Base-by-base conservation (phyloP, 1,140 invertebrate genomes). In the Atta cephalotes region DNA sequence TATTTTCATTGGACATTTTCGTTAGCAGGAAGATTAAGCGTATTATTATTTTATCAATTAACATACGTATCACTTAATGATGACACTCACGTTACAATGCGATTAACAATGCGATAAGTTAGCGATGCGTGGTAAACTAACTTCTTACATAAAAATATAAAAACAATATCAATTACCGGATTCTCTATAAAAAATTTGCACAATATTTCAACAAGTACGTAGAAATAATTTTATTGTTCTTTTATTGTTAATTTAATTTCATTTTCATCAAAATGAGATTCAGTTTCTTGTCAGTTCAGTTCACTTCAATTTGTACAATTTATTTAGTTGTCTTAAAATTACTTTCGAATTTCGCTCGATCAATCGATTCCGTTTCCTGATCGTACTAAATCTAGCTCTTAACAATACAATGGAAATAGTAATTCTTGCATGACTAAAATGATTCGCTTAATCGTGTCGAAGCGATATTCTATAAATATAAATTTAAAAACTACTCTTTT, bases 171-270 rank as follows among this genome's bases (percentile, higher is more conserved):
- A 14, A 53, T 78, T 14, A 31, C 16, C 25, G 14, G 25, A 53
- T 45, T 56, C 35, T 45, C 5, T 25, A 51, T 51, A 79, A 79
- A 79, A 35, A 66, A 82, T 62, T 21, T 74, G 51, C 28, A 21
- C 76, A 49, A 71, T 72, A 87, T 16, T 39, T 51, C 65, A 89
- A 87, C 51, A 84, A 87, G 68, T 72, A 21, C 4, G 16, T 82
- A 77, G n/a, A 14, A 60, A 86, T 71, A 72, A 60, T 39, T 62
- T 25, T 80, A 35, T 12, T 68, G 9, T 49, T 49, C 5, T 21
- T 21, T 21, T 21, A 21, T 21, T 45, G 9, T 2, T 68, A n/a
- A 49, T 21, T 56, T n/a, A 6, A 49, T 10, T 16, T 78, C 7
- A 28, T 31, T 35, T 35, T 39, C 28, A 60, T 60, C 7, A 28